Base-by-base conservation (phyloP, 2,888 invertebrate genomes). In the Athalia circularis region DNA sequence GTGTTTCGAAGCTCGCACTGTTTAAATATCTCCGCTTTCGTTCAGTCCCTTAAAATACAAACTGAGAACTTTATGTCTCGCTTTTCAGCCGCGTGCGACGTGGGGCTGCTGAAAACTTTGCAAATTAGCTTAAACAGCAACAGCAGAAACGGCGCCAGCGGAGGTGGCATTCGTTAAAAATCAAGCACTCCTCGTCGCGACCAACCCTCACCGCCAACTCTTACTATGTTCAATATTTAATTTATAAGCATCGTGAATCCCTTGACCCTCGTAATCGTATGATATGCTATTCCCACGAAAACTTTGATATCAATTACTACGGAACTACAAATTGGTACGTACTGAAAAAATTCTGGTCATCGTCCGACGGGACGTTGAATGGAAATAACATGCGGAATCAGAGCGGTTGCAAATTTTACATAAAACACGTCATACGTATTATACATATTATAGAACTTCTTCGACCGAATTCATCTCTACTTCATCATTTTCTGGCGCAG, bases 111-210 rank as follows among this genome's bases (percentile, higher is more conserved):
- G 77, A 54, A 79, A 79, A 80, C 77, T 81, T 80, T 61, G 79
- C 77, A 81, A 79, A 81, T 81, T 80, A 79, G 80, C 81, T 80
- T 67, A 65, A 62, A 62, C 13, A 13, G 62, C 62, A 62, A 15
- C 29, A 77, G 80, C 77, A 79, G 29, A 29, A 29, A 29, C 29
- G 29, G 29, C 29, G 29, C 1, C 29, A 2, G 29, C 29, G 29
- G 29, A 29, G 29, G 29, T 29, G 29, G 29, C 29, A 29, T 81
- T 81, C 80, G 80, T 81, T 80, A 81, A 81, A 80, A 29, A 29
- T 29, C 29, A 29, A 2, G 29, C 29, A 29, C 29, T 29, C 29
- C 1, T 29, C 29, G 29, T 29, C 29, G 29, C 29, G 29, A 29
- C 29, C 29, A 29, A 29, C 29, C 29, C 29, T 29, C 29, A 29